These are phyloP conservation scores for Pelvicachromis taeniatus DNA, from an alignment of 2,113 vertebrate genomes.

Conservation along the genomic window DNA sequence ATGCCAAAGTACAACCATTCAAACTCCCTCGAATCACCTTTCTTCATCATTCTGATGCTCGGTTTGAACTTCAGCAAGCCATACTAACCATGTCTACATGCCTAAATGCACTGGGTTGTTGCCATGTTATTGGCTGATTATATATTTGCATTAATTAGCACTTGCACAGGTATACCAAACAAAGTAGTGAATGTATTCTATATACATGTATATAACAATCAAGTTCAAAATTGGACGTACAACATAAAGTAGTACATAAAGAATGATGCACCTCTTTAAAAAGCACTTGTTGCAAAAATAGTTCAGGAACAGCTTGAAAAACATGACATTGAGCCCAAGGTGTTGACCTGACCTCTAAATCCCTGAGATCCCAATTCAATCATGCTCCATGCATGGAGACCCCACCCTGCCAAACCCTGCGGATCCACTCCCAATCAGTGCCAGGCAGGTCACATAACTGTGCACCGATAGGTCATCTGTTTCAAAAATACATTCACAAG, in stretches of 20 bases:
- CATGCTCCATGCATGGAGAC: background rate
- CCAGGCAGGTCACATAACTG: accelerated
- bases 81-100: accelerated
- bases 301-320: background rate
- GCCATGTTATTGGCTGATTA: background rate
- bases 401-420: background rate
- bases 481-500: background rate
- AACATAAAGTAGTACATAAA: accelerated
- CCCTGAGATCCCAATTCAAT: background rate
- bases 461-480: background rate
- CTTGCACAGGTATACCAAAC: background rate
- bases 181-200: accelerated
- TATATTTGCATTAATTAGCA: background rate
- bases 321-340: background rate
- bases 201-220: background rate
- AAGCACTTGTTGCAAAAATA: background rate
- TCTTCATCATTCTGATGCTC: background rate
- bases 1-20: background rate
- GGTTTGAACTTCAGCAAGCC: background rate
- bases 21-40: background rate
- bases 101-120: background rate
- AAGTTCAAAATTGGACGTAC: background rate
- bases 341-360: background rate
- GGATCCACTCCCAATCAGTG: background rate
- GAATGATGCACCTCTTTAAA: background rate